Percentiles rank a stretch among this genome's conserved stretches.
These are phyloP conservation scores for Microvelia longipes DNA, from an alignment of 1,140 invertebrate species.

Conservation along the genomic window DNA sequence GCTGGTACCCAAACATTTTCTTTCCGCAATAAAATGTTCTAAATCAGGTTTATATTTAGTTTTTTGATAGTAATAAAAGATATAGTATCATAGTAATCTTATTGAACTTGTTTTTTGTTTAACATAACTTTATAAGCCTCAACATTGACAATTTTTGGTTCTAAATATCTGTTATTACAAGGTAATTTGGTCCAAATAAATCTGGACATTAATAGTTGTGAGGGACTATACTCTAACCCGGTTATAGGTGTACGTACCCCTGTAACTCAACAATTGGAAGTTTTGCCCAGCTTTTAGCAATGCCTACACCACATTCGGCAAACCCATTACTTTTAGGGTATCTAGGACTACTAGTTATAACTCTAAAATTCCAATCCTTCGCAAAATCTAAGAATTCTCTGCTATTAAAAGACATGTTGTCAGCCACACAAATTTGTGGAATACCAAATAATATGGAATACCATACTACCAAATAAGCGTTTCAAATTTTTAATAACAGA, in stretches of 20 bases:
- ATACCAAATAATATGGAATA: too few species aligned
- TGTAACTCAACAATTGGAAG: background rate
- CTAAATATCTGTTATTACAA: too few species aligned
- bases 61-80: too few species aligned
- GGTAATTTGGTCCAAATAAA: background rate
- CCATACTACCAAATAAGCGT: background rate
- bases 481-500: background rate
- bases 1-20: too few species aligned
- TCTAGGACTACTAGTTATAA: background rate
- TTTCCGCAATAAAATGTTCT: too few species aligned
- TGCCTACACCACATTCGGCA: background rate
- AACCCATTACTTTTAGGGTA: background rate
- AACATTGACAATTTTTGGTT: too few species aligned
- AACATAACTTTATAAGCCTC: too few species aligned
- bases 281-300: background rate
- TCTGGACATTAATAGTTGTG: background rate
- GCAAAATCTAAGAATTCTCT: background rate
- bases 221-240: background rate
- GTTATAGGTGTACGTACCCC: background rate
- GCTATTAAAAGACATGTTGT: background rate
- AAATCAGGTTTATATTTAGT: too few species aligned
- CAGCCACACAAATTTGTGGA: background rate
- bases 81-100: too few species aligned
- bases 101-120: too few species aligned
- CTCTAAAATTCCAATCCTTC: background rate